These are phyloP conservation scores for Halictus rubicundus DNA, from an alignment of 1,140 invertebrate genomes.

Conservation along the genomic window DNA sequence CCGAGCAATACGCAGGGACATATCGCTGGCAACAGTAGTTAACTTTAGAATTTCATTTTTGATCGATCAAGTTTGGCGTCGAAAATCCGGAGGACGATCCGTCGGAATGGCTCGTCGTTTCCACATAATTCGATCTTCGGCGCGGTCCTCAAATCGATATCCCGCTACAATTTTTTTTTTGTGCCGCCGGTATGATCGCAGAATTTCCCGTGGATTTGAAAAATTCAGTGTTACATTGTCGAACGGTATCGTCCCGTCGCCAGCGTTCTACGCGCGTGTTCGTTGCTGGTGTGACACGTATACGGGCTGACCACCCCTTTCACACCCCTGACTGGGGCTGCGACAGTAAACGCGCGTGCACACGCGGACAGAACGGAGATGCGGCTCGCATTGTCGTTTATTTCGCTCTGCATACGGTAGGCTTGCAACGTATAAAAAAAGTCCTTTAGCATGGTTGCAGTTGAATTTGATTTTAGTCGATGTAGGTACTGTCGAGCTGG, in stretches of 20 bases:
- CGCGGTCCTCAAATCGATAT: background rate
- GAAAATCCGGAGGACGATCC: background rate
- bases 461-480: conserved; percentile 60
- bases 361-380: too few relatives aligned
- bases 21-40: too few relatives aligned
- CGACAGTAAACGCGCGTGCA: background rate
- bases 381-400: conserved; percentile 48
- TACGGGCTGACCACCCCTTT: background rate
- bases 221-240: conserved; percentile 28
- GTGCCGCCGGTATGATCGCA: background rate
- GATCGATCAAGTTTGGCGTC: background rate
- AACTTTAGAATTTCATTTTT: background rate
- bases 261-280: background rate
- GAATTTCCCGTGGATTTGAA: conserved; percentile 16
- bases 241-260: conserved; percentile 3
- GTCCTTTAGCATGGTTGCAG: conserved; percentile 57
- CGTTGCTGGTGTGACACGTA: background rate
- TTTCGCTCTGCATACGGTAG: conserved; percentile 54
- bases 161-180: background rate
- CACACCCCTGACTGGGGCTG: too few relatives aligned
- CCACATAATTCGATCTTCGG: background rate
- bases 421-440: conserved; percentile 65
- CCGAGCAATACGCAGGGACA: too few relatives aligned
- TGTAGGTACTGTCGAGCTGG: background rate
- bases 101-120: background rate